Evolutionary conservation across 1,140 invertebrate species (phyloP).

Genomic region (Meloidogyne hapla): DNA sequence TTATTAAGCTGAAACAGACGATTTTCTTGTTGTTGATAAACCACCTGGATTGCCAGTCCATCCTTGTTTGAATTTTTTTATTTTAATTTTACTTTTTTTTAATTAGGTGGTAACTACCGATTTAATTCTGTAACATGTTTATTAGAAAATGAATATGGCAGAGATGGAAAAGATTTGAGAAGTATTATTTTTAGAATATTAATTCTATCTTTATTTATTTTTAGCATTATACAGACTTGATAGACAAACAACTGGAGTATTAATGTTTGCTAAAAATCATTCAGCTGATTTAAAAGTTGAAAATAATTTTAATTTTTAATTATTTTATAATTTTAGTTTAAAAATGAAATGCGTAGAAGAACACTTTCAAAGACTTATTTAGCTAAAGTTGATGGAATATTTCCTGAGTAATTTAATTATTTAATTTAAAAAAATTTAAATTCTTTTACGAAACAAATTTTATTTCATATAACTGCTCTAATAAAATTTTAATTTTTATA

Average conservation of each 20-base stretch:
- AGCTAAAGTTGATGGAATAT: constrained; percentile 89
- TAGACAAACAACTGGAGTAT: constrained; percentile 85
- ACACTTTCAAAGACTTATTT: constrained; percentile 85
- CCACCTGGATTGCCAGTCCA: constrained; percentile 95
- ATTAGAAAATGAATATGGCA: constrained; percentile 38
- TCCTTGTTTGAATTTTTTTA: constrained; percentile 69
- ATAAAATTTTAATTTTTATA: too few relatives aligned
- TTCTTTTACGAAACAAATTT: too few relatives aligned
- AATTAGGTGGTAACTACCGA: constrained; percentile 52
- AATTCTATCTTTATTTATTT: too few relatives aligned
- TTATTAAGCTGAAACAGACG: constrained; percentile 83
- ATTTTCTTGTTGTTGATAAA: constrained; percentile 98
- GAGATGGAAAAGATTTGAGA: constrained; percentile 41
- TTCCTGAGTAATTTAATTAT: constrained; percentile 80
- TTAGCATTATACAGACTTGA: constrained; percentile 68
- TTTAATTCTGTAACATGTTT: constrained; percentile 58
- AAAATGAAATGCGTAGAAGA: constrained; percentile 72
- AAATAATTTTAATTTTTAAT: constrained; percentile 33
- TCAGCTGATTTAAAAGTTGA: constrained; percentile 52
- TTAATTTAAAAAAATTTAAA: constrained; percentile 10
- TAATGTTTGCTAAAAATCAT: constrained; percentile 83
- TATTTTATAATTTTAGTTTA: constrained; percentile 67
- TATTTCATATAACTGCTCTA: too few relatives aligned
- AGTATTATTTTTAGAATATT: constrained; percentile 22
- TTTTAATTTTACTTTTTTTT: background rate